A percentile compares a stretch with the other conserved stretches of the same genome.
phyloP scores from a whole-genome alignment of 2,888 invertebrate species.

The Netelia virgata region DNA sequence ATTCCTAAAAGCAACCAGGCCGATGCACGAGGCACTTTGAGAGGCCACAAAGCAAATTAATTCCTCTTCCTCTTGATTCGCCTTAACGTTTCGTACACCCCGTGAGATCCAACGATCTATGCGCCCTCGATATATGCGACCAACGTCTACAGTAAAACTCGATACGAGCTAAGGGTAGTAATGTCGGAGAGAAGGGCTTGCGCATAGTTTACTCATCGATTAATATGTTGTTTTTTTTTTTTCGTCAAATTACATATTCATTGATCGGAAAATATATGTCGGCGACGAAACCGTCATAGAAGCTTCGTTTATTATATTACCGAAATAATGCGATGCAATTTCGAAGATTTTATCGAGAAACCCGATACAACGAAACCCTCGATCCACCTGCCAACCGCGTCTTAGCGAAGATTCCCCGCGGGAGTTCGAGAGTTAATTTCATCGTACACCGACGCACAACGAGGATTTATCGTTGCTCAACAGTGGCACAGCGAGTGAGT shows the following conservation, averaged over 20 bases:
- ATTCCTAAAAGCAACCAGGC: slow-evolving; percentile 75
- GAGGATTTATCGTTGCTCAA: slow-evolving; percentile 46
- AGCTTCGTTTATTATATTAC: too few species aligned
- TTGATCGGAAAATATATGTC: neutral
- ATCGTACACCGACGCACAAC: neutral
- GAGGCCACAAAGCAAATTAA: slow-evolving; percentile 79
- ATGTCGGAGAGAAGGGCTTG: neutral
- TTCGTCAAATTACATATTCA: neutral
- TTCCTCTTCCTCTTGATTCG: slow-evolving; percentile 67
- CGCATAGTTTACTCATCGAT: neutral
- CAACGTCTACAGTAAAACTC: neutral
- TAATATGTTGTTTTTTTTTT: neutral
- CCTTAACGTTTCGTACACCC: slow-evolving; percentile 27
- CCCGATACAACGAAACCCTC: neutral
- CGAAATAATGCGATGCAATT: neutral
- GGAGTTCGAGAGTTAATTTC: slow-evolving; percentile 49
- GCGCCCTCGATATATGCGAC: neutral
- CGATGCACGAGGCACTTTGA: slow-evolving; percentile 72
- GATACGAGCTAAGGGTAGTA: neutral
- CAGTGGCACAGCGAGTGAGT: slow-evolving; percentile 9
- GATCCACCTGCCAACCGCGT: slow-evolving; percentile 9
- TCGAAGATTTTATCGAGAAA: neutral
- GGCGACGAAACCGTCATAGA: neutral
- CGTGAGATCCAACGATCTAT: slow-evolving; percentile 19
- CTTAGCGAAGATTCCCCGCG: neutral